A percentile compares a stretch with the other conserved stretches of the same genome.
Evolutionary conservation across 2,113 vertebrate species (phyloP).

Genomic region (Nanorana parkeri): DNA sequence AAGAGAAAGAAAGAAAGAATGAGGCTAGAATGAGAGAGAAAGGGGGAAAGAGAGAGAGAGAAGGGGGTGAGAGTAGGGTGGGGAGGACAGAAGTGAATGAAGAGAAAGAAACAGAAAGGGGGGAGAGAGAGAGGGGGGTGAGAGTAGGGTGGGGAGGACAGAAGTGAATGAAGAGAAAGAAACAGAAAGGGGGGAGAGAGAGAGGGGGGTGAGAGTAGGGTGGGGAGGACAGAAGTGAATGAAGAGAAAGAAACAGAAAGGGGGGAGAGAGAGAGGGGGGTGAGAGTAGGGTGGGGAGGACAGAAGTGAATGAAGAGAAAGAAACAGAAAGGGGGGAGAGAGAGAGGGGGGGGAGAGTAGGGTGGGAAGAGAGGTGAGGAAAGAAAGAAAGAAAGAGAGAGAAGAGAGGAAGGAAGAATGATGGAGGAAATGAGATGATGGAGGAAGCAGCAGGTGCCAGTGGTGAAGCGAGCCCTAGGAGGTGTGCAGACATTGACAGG

Average conservation of each 20-base stretch:
- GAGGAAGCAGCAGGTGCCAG: too few species aligned
- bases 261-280: too few species aligned
- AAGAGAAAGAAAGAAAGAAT: not conserved
- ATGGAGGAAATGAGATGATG: not conserved
- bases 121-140: not conserved
- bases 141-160: too few species aligned
- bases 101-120: too few species aligned
- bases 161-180: not conserved
- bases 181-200: not conserved
- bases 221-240: not conserved
- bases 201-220: too few species aligned
- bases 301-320: not conserved
- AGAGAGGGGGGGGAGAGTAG: too few species aligned
- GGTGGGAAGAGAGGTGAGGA: not conserved
- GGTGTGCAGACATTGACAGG: too few species aligned
- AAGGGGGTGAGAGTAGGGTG: too few species aligned
- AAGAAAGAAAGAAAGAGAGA: not conserved
- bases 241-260: not conserved
- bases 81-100: not conserved
- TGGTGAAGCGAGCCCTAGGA: not conserved
- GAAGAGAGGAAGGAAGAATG: not conserved
- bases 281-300: too few species aligned
- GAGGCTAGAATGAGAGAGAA: not conserved
- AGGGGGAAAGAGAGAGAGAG: too few species aligned
- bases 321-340: too few species aligned